A percentile compares a stretch with the other conserved stretches of the same genome.
Evolutionary conservation across 2,888 invertebrate species (phyloP).

Genomic region (Philonicus albiceps): DNA sequence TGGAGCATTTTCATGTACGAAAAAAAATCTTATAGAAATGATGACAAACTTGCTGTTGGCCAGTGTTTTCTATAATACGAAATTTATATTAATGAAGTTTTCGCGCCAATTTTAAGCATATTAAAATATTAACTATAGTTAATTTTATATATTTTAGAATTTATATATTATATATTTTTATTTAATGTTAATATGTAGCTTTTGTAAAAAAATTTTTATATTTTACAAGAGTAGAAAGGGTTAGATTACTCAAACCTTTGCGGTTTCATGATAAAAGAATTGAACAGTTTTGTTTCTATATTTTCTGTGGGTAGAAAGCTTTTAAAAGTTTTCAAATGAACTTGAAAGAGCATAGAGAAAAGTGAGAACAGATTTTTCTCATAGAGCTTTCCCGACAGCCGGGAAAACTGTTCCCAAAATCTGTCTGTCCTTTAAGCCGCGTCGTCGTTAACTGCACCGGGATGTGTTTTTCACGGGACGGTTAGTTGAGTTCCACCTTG

Average conservation of each 20-base stretch:
- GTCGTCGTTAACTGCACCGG: conserved; percentile 18
- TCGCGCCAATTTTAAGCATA: too few relatives aligned
- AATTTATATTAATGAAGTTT: too few relatives aligned
- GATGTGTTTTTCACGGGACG: not conserved
- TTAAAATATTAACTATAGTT: too few relatives aligned
- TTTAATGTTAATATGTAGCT: too few relatives aligned
- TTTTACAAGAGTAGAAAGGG: not conserved
- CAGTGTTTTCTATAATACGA: too few relatives aligned
- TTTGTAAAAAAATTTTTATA: too few relatives aligned
- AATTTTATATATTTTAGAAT: too few relatives aligned
- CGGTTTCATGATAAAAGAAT: not conserved
- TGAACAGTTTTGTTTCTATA: not conserved
- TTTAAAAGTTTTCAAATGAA: not conserved
- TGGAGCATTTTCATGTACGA: too few relatives aligned
- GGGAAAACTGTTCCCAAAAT: conserved; percentile 22
- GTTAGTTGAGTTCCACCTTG: conserved; percentile 26
- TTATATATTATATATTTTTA: too few relatives aligned
- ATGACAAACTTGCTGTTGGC: too few relatives aligned
- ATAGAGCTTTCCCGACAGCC: not conserved
- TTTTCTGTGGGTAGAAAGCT: not conserved
- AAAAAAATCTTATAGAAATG: too few relatives aligned
- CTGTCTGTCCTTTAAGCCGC: conserved; percentile 3
- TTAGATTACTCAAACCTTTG: not conserved
- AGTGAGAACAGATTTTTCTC: conserved; percentile 13
- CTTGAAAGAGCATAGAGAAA: not conserved